Conservation (phyloP, 53 echinoderm and acorn worm species). For the Temnopleurus reevesii region DNA sequence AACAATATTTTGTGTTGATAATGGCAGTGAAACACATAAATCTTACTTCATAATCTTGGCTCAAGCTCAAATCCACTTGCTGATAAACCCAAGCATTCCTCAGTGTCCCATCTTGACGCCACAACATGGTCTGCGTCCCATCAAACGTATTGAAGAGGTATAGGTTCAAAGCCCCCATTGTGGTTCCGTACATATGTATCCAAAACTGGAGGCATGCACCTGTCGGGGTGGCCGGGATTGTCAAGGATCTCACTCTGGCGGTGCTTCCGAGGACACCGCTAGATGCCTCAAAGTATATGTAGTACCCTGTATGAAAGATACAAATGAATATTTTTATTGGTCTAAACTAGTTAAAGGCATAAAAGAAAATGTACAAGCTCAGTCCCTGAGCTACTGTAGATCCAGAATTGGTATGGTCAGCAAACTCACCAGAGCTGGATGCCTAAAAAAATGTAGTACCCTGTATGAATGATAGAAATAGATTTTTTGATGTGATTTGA, state of each 20-base stretch:
- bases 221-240: conserved; percentile 50
- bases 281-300: conserved; percentile 75
- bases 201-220: conserved; percentile 77
- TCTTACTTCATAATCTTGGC: conserved; percentile 39
- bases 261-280: conserved; percentile 43
- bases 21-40: background rate
- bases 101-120: conserved; percentile 64
- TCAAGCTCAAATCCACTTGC: conserved; percentile 15
- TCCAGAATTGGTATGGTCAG: too few relatives aligned
- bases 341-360: too few relatives aligned
- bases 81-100: conserved; percentile 24
- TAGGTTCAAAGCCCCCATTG: conserved; percentile 57
- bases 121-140: conserved; percentile 52
- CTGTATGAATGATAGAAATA: too few relatives aligned
- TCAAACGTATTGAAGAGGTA: conserved; percentile 56
- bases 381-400: too few relatives aligned
- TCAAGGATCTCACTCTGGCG: conserved; percentile 63
- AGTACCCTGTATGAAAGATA: conserved; percentile 63
- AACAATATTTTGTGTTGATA: too few relatives aligned
- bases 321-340: too few relatives aligned
- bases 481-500: too few relatives aligned
- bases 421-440: too few relatives aligned
- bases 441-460: too few relatives aligned
- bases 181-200: conserved; percentile 91
- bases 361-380: too few relatives aligned